Percentiles rank a stretch among this genome's conserved stretches.
Conservation (phyloP, 2,113 vertebrate genomes). For the Bombycilla garrulus region DNA sequence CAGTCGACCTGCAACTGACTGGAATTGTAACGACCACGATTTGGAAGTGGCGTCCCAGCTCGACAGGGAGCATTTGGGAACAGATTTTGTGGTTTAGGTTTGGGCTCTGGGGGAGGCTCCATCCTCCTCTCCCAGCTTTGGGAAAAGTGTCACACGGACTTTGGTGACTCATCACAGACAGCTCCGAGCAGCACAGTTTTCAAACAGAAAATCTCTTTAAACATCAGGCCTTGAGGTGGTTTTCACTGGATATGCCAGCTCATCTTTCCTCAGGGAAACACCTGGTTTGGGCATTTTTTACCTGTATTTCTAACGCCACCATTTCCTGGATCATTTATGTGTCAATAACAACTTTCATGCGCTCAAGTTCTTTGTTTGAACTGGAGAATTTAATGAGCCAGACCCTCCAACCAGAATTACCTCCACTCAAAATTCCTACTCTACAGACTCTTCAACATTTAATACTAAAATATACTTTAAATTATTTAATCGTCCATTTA, state of each 20-base stretch:
- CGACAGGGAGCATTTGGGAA: neutral
- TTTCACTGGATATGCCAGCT: neutral
- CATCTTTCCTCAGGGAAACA: neutral
- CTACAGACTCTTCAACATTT: neutral
- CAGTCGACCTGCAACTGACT: neutral
- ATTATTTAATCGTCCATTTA: neutral
- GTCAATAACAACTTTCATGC: neutral
- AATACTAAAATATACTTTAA: neutral
- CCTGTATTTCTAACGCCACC: neutral
- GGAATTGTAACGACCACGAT: constrained; percentile 24
- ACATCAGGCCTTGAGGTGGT: neutral
- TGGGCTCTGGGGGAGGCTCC: neutral
- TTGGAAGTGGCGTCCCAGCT: neutral
- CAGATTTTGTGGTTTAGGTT: neutral
- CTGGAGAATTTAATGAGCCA: neutral
- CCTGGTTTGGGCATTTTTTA: neutral
- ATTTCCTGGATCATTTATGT: neutral
- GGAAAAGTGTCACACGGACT: neutral
- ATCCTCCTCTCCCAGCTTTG: neutral
- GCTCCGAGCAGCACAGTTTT: neutral
- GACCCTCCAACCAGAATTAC: neutral
- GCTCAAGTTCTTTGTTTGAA: neutral
- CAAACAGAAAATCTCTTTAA: neutral
- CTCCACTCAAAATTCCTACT: neutral
- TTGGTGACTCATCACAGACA: neutral